Evolutionary conservation across 1,140 invertebrate genomes (phyloP), one percentile per base, ranked within the genome.

Genomic region (Proales similis): DNA sequence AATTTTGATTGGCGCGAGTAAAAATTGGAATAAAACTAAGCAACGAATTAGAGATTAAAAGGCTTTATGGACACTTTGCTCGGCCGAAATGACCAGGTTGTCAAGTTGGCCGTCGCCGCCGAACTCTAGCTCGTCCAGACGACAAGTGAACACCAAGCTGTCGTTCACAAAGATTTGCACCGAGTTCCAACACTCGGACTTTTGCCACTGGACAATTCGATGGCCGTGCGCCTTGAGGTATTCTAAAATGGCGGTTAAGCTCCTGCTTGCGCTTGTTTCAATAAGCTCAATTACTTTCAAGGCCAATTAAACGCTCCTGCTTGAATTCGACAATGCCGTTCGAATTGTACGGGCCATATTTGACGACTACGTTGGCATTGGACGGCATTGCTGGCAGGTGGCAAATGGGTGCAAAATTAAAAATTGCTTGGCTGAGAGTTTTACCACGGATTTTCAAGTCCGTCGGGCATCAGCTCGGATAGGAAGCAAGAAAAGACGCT

Each of bases 131-230:
- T 57, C 51, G 30, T 22, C 45, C 19, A 57, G 19, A 5, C 12
- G 39, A 26, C 51, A 39, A 20, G 39, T 57, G 20, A 42, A 57
- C 17, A 57, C 30, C n/a, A 17, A 19, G 39, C 45, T 42, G 27
- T 57, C 51, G 27, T 57, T 57, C 3, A 57, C 51, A 26, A 57
- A 42, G 29, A 57, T 57, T 27, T 57, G 36, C 6, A 57, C 51
- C 39, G 39, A 42, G 45, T 57, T 42, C 51, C 51, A 57, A 42
- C 45, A 29, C 30, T 57, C 30, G 9, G 20, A 36, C 32, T 57
- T 22, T 27, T 20, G 5, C 19, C 39, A 14, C 20, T 57, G 36
- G 20, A 57, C 9, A 42, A 57, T 24, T 57, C 45, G 39, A 57
- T 57, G 51, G 51, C 51, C 51, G 39, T 14, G 39, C 1, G 36